Percentiles rank a stretch among this genome's conserved stretches.
Conservation (phyloP, 1,140 invertebrate species). For the Cepaea nemoralis region DNA sequence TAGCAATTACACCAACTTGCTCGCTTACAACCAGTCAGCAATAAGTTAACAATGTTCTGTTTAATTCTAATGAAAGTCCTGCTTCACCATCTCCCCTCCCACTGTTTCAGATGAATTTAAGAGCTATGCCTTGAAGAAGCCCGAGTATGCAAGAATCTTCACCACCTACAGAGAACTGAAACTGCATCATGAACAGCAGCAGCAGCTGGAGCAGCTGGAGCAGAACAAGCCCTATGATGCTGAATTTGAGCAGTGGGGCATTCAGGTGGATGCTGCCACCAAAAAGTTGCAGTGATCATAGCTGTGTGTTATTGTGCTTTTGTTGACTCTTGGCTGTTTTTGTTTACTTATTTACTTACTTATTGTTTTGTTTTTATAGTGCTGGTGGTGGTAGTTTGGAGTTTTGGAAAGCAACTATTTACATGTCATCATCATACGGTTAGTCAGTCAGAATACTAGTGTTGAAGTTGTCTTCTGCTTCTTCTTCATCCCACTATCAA, state of each 20-base stretch:
- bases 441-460: too few species aligned
- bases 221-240: background rate
- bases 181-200: background rate
- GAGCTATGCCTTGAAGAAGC: constrained; percentile 65
- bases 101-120: constrained; percentile 68
- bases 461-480: too few species aligned
- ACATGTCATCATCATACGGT: too few species aligned
- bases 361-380: too few species aligned
- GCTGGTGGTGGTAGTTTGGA: too few species aligned
- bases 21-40: too few species aligned
- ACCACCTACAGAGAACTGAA: constrained; percentile 53
- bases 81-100: background rate
- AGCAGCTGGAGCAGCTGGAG: background rate
- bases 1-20: too few species aligned
- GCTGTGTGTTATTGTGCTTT: constrained; percentile 4
- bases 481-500: too few species aligned
- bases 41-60: too few species aligned
- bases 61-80: too few species aligned
- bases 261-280: constrained; percentile 1
- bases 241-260: constrained; percentile 10
- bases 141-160: constrained; percentile 69
- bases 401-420: too few species aligned
- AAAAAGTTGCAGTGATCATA: constrained; percentile 32
- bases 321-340: background rate
- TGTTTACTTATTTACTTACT: background rate